Base-by-base conservation (phyloP, 1,140 invertebrate genomes). In the Leptinotarsa undecemlineata region DNA sequence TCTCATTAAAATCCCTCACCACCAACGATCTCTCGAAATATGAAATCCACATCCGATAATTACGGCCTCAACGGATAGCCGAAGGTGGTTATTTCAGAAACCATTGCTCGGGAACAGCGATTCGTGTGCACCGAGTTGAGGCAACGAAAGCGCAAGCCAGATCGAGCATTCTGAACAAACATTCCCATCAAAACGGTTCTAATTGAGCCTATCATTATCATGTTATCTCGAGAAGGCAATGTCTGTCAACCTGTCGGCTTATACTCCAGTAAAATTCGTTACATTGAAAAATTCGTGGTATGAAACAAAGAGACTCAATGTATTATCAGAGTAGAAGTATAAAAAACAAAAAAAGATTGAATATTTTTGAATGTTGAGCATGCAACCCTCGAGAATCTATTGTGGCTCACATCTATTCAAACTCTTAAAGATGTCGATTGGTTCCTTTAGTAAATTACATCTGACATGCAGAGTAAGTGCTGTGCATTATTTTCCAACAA, bases 171-270 rank as follows among this genome's bases (percentile, higher is more conserved):
- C 64, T 73, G 72, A 73, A 64, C 64, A 73, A 73, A 73, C 64
- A 73, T 73, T 60, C 67, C 69, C 68, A 70, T 74, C 73, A 70
- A 69, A 70, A 74, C 42, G 68, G 57, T 57, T 26, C 67, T 73
- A 76, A 76, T 76, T 76, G 72, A 68, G 60, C 19, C 71, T 72
- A 72, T 76, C 75, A 76, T 76, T 76, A 76, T 76, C 75, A 73
- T 76, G 75, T 76, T 76, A 70, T 23, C 51, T 33, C 20, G 51
- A 57, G 67, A 71, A 72, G 71, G 68, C 75, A 67, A 19, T 48
- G 75, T 73, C 75, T 76, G 71, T 76, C 71, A 76, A 73, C 75
- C 62, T 60, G 33, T 33, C 33, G 33, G 33, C 8, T 33, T 8
- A 11, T 33, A 33, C 33, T 33, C 33, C 33, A 33, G 33, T 0